Percentiles rank a stretch among this genome's conserved stretches.
phyloP scores from a whole-genome alignment of 2,888 invertebrate species.

The Prenolepis imparis region DNA sequence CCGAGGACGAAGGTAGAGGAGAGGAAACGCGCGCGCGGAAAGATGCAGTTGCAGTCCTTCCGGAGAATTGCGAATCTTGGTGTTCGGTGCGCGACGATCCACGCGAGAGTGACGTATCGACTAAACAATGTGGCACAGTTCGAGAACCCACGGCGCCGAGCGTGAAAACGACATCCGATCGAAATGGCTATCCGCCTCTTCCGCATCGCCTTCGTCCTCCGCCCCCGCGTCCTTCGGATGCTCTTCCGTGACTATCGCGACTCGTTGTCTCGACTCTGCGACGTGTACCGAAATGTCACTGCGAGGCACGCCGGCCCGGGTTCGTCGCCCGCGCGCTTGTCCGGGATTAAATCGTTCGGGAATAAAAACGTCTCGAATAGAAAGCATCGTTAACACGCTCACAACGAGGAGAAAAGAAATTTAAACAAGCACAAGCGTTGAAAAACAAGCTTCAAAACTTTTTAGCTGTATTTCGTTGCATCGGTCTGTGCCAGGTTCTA shows the following conservation, averaged over 20 bases:
- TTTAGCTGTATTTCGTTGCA: conserved; percentile 7
- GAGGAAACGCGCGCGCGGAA: background rate
- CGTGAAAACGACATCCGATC: conserved; percentile 80
- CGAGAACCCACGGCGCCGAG: conserved; percentile 78
- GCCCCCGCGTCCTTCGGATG: conserved; percentile 41
- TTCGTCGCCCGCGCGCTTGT: conserved; percentile 43
- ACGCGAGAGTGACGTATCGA: conserved; percentile 76
- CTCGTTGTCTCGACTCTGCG: conserved; percentile 52
- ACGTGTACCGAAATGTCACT: conserved; percentile 67
- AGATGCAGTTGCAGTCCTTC: conserved; percentile 61
- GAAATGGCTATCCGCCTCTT: conserved; percentile 64
- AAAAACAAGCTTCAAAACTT: conserved; percentile 1
- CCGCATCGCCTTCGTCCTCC: conserved; percentile 19
- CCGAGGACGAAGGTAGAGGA: background rate
- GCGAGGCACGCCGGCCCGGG: conserved; percentile 52
- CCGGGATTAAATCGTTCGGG: conserved; percentile 61
- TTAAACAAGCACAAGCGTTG: conserved; percentile 18
- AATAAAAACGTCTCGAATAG: conserved; percentile 62
- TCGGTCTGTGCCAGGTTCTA: background rate
- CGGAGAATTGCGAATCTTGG: conserved; percentile 54
- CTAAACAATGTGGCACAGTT: conserved; percentile 83
- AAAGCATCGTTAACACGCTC: conserved; percentile 53
- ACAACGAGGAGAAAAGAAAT: conserved; percentile 31
- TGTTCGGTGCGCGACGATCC: conserved; percentile 49
- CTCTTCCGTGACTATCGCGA: conserved; percentile 67